A percentile compares a stretch with the other conserved stretches of the same genome.
These are phyloP conservation scores for Eucidaris tribuloides DNA, from an alignment of 35 echinoderm and acorn worm species.

Conservation along the genomic window DNA sequence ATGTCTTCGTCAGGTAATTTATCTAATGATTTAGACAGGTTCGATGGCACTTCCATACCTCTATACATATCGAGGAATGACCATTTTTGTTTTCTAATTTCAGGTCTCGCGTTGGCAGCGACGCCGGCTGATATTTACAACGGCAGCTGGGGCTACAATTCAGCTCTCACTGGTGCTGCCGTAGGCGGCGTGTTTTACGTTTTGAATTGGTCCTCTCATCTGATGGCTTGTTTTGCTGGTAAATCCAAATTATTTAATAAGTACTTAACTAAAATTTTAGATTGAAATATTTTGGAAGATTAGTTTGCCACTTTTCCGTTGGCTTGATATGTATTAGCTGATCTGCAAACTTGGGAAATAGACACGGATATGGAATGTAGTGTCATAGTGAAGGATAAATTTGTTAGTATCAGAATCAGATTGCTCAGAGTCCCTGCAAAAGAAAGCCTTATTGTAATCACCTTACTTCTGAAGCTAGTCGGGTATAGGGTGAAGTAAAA, in stretches of 20 bases:
- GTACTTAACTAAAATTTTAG: neutral
- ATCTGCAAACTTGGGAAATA: neutral
- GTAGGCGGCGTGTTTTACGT: constrained; percentile 71
- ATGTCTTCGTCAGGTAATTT: too few relatives aligned
- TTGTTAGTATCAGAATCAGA: too few relatives aligned
- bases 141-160: constrained; percentile 64
- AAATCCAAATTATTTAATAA: neutral
- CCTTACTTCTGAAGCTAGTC: too few relatives aligned
- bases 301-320: neutral
- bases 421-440: too few relatives aligned
- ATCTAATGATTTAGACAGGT: too few relatives aligned
- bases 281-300: neutral
- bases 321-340: too few relatives aligned
- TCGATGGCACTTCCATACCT: neutral
- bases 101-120: constrained; percentile 59
- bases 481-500: too few relatives aligned
- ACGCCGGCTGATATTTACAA: constrained; percentile 48
- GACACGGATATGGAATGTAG: too few relatives aligned
- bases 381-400: too few relatives aligned
- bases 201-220: constrained; percentile 44
- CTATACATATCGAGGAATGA: neutral
- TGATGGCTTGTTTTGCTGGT: constrained; percentile 50
- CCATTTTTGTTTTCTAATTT: neutral
- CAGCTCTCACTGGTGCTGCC: constrained; percentile 34
- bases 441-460: too few relatives aligned